Evolutionary conservation across 1,140 invertebrate species (phyloP), one percentile per base, ranked within the genome.

Genomic region (Phymorhynchus buccinoides): DNA sequence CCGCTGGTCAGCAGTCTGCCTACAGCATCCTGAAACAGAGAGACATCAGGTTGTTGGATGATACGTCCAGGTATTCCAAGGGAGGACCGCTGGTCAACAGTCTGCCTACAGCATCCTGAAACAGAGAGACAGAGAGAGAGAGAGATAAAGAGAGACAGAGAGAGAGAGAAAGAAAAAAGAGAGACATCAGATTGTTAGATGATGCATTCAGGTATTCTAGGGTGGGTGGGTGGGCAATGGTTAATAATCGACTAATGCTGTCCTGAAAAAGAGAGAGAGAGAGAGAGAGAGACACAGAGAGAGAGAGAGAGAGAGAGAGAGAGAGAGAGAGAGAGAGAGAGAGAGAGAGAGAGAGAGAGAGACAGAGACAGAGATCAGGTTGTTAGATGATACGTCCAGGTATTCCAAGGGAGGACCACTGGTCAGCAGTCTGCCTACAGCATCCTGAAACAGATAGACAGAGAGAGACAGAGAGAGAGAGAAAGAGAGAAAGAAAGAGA

Each of bases 351-450:
- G 4, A 79, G 27, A 14, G 1, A 18, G 37, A 77, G 37, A 30
- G n/a, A n/a, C n/a, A 77, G 16, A 22, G n/a, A 30, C 12, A 1
- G 16, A 16, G 37, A n/a, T n/a, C 3, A 92, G 87, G 82, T 88
- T 87, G 81, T 92, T 92, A 84, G 88, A 87, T n/a, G 90, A 91
- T 14, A 92, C 86, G 86, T 92, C 89, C 48, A 92, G 79, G 77
- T 90, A 90, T 6, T 84, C 83, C 22, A 92, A 44, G 12, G 88
- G 88, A 18, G 80, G 86, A 66, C 91, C 91, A 4, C 86, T 78
- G 27, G 73, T 79, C 71, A 92, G 22, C 48, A 52, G 12, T 18
- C 48, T 14, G 22, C 48, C 48, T 2, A 52, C 48, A 52, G 12
- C 48, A 71, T 73, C 75, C 30, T 83, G 30, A 82, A 44, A 41